A percentile compares a stretch with the other conserved stretches of the same genome.
Conservation (phyloP, 2,797 vertebrate genomes). For the Lepidocolaptes lacrymiger region DNA sequence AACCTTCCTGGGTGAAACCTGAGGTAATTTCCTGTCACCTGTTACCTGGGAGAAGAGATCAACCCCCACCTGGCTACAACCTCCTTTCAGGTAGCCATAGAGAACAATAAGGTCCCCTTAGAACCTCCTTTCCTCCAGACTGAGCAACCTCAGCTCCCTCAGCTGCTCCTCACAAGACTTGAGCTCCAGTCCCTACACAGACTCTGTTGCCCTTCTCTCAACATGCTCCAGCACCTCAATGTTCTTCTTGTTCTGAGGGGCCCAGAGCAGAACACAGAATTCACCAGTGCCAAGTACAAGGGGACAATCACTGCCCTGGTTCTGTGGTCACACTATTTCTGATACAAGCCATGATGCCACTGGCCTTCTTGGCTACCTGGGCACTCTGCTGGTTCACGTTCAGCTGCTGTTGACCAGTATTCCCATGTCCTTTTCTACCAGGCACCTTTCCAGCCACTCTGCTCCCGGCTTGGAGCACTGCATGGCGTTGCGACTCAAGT, state of each 20-base stretch:
- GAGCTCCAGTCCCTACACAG: background rate
- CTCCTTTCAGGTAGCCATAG: background rate
- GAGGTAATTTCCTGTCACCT: background rate
- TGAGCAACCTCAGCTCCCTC: background rate
- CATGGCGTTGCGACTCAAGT: background rate
- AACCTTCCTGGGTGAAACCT: background rate
- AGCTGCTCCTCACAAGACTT: background rate
- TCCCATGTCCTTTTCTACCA: background rate
- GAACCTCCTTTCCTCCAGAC: background rate
- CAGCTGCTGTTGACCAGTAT: no score
- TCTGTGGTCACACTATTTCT: background rate
- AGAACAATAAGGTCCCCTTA: no score
- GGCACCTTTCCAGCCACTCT: background rate
- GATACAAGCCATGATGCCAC: background rate
- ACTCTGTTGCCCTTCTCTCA: background rate
- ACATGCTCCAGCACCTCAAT: background rate
- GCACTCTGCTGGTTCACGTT: background rate
- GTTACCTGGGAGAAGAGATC: background rate
- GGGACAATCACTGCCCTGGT: background rate
- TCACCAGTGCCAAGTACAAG: background rate
- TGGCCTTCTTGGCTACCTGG: background rate
- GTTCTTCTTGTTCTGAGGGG: background rate
- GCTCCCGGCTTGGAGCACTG: background rate
- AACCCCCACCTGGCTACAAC: background rate
- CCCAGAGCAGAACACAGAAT: background rate